Base-by-base conservation (phyloP, 2,113 vertebrate genomes). In the Tragulus kanchil region DNA sequence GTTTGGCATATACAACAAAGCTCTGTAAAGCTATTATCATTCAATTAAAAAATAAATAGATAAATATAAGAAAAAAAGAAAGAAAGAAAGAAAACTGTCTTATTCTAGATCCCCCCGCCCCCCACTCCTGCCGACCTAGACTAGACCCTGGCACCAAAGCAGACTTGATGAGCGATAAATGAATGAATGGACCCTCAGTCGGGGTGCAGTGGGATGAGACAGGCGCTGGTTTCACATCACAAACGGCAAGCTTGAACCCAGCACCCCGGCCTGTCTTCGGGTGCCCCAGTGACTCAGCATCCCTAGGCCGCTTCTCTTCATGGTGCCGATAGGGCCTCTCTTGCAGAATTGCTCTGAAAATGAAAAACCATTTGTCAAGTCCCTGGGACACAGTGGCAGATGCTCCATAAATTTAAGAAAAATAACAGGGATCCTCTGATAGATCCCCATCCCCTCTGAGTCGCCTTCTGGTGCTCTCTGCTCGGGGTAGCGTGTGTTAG, bases 401-500 rank as follows among this genome's bases (percentile, higher is more conserved):
- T 6, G 17, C 17, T 62, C 73, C 73, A 31, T 54, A 61, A 61
- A 62, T 48, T 82, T 52, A 52, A 90, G 65, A 28, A 85, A 87
- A 79, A 65, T 26, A 69, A 5, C 4, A 77, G 13, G 6, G 25
- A 50, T 67, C 45, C 1, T 48, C 36, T 25, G 28, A 8, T 9
- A 52, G 77, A 69, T 12, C 56, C 26, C 26, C 23, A 52, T 31
- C 36, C 13, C 45, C 52, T 36, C 0, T 0, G 23, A 42, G 48
- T 17, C 50, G 12, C 6, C 6, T 16, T 9, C 21, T 14, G 17
- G 8, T 11, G 36, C 28, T 26, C 4, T 52, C 50, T 16, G 11
- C 15, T 31, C 89, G 42, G 17, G 15, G 48, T 23, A 25, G 62
- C 19, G 0, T 1, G 11, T 50, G 2, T 12, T 1, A 6, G 12